Conservation (phyloP, 2,113 vertebrate species). For the Heteronetta atricapilla region DNA sequence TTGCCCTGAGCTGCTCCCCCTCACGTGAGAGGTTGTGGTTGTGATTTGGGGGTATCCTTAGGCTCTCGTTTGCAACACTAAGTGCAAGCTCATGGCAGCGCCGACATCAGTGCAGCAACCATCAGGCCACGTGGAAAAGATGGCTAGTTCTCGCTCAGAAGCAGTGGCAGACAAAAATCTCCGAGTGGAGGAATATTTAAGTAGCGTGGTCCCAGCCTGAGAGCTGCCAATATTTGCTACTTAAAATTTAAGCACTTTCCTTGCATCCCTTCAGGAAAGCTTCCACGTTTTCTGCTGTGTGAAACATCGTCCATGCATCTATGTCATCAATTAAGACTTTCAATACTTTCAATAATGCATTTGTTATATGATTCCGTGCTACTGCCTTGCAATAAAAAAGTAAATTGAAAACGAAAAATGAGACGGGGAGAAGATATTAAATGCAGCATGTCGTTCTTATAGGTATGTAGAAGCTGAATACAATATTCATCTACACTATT, state of each 20-base stretch:
- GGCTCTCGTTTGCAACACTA: background rate
- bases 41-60: accelerated
- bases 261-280: background rate
- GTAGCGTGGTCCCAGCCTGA: background rate
- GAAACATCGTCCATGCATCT: background rate
- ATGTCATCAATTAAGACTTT: background rate
- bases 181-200: background rate
- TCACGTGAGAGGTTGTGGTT: background rate
- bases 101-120: accelerated
- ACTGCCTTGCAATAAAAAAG: background rate
- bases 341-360: background rate
- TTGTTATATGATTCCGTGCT: background rate
- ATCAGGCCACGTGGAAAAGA: background rate
- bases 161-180: background rate
- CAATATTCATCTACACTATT: background rate
- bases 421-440: background rate
- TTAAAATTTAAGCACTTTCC: background rate
- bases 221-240: background rate
- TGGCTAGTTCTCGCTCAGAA: background rate
- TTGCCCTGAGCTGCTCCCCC: background rate
- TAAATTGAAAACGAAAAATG: background rate
- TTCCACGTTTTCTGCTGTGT: background rate
- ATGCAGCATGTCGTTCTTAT: background rate
- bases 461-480: background rate
- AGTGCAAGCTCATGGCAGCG: background rate